Conservation (phyloP, 2,888 invertebrate genomes). For the Tachina fera region DNA sequence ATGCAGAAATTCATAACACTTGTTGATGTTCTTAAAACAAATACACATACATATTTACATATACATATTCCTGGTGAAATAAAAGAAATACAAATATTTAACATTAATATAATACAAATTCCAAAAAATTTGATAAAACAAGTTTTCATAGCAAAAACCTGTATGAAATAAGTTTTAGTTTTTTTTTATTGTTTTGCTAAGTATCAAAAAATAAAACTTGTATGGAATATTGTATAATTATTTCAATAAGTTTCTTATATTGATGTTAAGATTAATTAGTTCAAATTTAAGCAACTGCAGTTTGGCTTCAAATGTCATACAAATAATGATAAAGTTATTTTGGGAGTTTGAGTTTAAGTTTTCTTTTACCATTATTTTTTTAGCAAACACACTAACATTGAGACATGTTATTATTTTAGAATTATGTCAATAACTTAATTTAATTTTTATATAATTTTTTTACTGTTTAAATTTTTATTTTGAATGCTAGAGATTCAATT, state of each 20-base stretch:
- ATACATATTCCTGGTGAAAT: background rate
- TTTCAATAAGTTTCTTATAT: background rate
- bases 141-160: too few species aligned
- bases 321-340: background rate
- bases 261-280: background rate
- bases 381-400: background rate
- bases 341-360: background rate
- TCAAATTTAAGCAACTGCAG: background rate
- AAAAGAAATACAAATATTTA: too few species aligned
- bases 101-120: too few species aligned
- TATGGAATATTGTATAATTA: background rate
- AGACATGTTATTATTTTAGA: background rate
- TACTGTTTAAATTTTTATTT: background rate
- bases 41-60: background rate
- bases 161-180: background rate
- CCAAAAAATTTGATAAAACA: too few species aligned
- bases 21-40: slow-evolving; percentile 29
- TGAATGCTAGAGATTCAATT: background rate
- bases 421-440: background rate
- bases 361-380: background rate
- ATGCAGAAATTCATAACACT: slow-evolving; percentile 52
- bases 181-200: background rate
- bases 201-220: background rate
- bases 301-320: background rate
- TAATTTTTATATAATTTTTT: background rate